Evolutionary conservation across 2,888 invertebrate genomes (phyloP).

Genomic region (Conus canariensis): DNA sequence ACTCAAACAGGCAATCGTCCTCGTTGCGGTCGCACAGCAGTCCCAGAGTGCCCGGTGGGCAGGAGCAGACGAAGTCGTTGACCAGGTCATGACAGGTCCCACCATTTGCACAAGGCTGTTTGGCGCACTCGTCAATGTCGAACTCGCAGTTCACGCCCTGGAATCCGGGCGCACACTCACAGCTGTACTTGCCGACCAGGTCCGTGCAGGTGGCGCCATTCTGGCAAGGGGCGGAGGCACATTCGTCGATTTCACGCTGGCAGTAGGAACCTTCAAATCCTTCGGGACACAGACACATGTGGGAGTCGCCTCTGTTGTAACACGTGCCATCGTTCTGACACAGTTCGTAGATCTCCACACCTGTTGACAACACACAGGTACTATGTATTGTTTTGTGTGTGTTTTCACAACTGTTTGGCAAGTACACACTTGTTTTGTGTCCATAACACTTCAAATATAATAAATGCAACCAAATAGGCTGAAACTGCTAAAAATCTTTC

Average conservation of each 20-base stretch:
- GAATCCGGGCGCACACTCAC: constrained; percentile 65
- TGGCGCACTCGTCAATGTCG: constrained; percentile 94
- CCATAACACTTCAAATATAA: no score
- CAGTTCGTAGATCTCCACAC: constrained; percentile 86
- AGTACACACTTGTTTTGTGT: no score
- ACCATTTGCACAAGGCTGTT: constrained; percentile 94
- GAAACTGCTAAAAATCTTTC: no score
- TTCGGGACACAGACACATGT: constrained; percentile 91
- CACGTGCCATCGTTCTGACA: constrained; percentile 94
- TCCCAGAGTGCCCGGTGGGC: constrained; percentile 95
- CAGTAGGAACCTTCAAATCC: constrained; percentile 97
- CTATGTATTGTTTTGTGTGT: not conserved
- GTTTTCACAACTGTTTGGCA: not conserved
- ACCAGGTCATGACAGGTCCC: constrained; percentile 96
- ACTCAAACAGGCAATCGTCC: constrained; percentile 90
- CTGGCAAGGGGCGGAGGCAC: constrained; percentile 86
- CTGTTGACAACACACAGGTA: constrained; percentile 42
- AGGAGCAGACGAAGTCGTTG: constrained; percentile 84
- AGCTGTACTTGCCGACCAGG: constrained; percentile 83
- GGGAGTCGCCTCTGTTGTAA: constrained; percentile 91
- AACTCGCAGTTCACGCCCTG: constrained; percentile 90
- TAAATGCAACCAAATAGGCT: no score
- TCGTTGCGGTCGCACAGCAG: constrained; percentile 94
- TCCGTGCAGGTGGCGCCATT: constrained; percentile 81
- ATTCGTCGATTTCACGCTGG: constrained; percentile 93